Evolutionary conservation across 2,888 invertebrate species (phyloP).

Genomic region (Drosophila barbarae): DNA sequence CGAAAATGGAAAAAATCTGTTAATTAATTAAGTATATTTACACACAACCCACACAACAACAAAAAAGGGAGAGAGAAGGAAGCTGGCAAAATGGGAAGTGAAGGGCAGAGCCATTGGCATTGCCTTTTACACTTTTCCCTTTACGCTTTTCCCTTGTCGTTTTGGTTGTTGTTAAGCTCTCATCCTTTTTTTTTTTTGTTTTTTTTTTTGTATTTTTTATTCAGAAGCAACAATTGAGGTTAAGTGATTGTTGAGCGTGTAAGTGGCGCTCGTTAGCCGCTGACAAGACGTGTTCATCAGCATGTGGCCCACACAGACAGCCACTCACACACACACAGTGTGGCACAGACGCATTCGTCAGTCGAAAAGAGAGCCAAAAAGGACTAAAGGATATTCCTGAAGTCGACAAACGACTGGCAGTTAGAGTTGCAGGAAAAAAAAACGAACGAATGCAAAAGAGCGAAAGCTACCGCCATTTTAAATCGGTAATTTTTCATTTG

Average conservation of each 20-base stretch:
- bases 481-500: constrained; percentile 60
- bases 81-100: background rate
- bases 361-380: constrained; percentile 16
- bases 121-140: constrained; percentile 60
- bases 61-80: background rate
- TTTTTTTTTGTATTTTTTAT: constrained; percentile 36
- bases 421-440: constrained; percentile 44
- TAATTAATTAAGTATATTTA: constrained; percentile 67
- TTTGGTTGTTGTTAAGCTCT: constrained; percentile 11
- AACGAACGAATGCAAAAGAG: constrained; percentile 16
- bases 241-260: constrained; percentile 68
- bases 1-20: constrained; percentile 40
- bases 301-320: constrained; percentile 50
- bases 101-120: constrained; percentile 47
- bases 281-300: constrained; percentile 68
- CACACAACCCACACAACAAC: constrained; percentile 45
- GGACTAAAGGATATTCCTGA: constrained; percentile 36
- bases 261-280: constrained; percentile 68
- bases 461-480: constrained; percentile 54
- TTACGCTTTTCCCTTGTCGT: constrained; percentile 4
- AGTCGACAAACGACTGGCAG: constrained; percentile 61
- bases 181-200: constrained; percentile 10
- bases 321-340: constrained; percentile 10
- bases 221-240: constrained; percentile 65
- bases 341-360: constrained; percentile 34